A percentile compares a stretch with the other conserved stretches of the same genome.
Conservation (phyloP, 64 coral and sea anemone genomes). For the Montipora efflorescens region DNA sequence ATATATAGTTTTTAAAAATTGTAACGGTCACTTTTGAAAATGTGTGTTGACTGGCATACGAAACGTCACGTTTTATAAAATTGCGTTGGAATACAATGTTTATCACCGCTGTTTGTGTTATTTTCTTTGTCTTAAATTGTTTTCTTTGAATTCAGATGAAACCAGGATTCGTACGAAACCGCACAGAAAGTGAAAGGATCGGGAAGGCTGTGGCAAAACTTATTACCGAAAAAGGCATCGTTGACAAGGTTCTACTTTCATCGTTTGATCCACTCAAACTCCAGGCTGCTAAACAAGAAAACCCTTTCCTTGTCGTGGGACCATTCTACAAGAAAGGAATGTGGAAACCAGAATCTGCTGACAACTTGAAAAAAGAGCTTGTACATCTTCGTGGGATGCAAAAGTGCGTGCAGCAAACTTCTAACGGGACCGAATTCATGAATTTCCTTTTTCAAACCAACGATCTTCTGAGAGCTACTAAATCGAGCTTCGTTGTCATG, state of each 20-base stretch:
- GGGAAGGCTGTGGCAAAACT: slow-evolving; percentile 77
- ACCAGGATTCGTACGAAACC: slow-evolving; percentile 63
- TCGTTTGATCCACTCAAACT: slow-evolving; percentile 93
- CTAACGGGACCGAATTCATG: slow-evolving; percentile 61
- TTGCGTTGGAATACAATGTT: too few species aligned
- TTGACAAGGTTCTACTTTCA: slow-evolving; percentile 66
- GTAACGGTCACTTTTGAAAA: too few species aligned
- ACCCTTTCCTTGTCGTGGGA: slow-evolving; percentile 53
- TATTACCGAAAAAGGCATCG: slow-evolving; percentile 65
- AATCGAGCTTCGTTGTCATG: slow-evolving; percentile 78
- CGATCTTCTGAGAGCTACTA: slow-evolving; percentile 63
- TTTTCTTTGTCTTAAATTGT: too few species aligned
- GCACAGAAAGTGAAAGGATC: slow-evolving; percentile 54
- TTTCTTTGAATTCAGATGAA: slow-evolving; percentile 58
- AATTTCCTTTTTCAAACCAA: slow-evolving; percentile 68
- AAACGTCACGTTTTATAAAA: too few species aligned
- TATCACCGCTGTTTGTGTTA: too few species aligned
- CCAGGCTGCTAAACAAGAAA: slow-evolving; percentile 65
- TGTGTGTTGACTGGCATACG: too few species aligned
- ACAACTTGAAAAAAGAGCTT: slow-evolving; percentile 9
- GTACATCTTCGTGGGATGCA: slow-evolving; percentile 60
- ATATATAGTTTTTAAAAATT: too few species aligned
- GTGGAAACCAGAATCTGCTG: slow-evolving; percentile 4
- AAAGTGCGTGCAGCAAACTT: slow-evolving; percentile 27
- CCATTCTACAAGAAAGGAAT: slow-evolving; percentile 68